Evolutionary conservation across 37 sponge, comb jelly and placozoan species (phyloP).

Genomic region (Axinella damicornis): DNA sequence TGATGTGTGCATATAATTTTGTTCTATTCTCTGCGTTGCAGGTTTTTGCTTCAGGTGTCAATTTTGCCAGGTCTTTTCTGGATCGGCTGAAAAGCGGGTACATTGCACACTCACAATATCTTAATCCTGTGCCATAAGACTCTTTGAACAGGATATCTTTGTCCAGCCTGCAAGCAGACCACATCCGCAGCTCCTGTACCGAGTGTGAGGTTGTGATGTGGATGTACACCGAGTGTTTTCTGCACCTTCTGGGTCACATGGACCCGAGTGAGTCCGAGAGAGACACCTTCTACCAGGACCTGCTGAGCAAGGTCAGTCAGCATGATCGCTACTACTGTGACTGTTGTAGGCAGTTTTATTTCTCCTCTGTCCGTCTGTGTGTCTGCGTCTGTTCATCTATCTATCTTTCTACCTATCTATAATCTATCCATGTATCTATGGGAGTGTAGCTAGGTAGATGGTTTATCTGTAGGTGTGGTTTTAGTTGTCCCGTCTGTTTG

Average conservation of each 20-base stretch:
- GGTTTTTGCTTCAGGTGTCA: slow-evolving; percentile 24
- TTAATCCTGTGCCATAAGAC: too few species aligned
- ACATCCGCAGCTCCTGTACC: neutral
- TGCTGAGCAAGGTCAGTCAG: slow-evolving; percentile 12
- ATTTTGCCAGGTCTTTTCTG: slow-evolving; percentile 43
- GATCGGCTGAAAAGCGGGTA: slow-evolving; percentile 31
- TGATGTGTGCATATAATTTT: too few species aligned
- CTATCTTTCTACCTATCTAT: too few species aligned
- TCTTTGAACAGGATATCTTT: too few species aligned
- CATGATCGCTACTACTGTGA: too few species aligned
- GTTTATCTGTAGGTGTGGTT: too few species aligned
- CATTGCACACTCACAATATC: neutral
- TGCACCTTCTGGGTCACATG: slow-evolving; percentile 8
- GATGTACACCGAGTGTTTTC: slow-evolving; percentile 40
- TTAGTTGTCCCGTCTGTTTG: too few species aligned
- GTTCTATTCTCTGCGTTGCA: too few species aligned
- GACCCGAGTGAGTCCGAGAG: neutral
- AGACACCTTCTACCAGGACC: neutral
- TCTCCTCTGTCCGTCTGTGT: slow-evolving; percentile 18
- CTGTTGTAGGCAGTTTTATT: too few species aligned
- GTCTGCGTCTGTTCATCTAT: too few species aligned
- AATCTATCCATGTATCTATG: too few species aligned
- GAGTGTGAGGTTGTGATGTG: slow-evolving; percentile 52
- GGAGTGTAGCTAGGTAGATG: too few species aligned
- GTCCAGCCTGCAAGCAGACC: slow-evolving; percentile 27